Base-by-base conservation (phyloP, 2,113 vertebrate genomes). In the Natator depressus region DNA sequence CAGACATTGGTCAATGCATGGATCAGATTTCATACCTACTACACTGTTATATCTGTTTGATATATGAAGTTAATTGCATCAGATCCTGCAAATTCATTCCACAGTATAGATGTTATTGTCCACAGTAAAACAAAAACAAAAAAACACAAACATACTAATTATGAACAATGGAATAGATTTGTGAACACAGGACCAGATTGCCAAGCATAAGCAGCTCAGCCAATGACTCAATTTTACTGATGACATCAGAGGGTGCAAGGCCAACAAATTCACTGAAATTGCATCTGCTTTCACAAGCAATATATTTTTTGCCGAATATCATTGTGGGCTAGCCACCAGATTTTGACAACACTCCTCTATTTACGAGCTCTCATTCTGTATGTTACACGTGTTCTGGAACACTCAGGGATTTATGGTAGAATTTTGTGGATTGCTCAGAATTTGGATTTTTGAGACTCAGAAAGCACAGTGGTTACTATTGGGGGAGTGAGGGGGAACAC, bases 231-330 rank as follows among this genome's bases (percentile, higher is more conserved):
- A 53, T 89, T 93, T 35, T 50, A 82, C 80, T 0, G 51, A 5
- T 95, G 92, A 93, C 92, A 93, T 0, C 0, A 0, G 50, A 62
- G 10, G 80, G 81, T 20, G 0, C 1, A 89, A 82, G 84, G 84
- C 89, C 94, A 38, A 69, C 16, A 8, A 19, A 72, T 22, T 38
- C 35, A 90, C 51, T 24, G 50, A 89, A 91, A 88, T 94, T 96
- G 90, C 96, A 96, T 97, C 96, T 97, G 95, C 95, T 96, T 94
- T 94, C 89, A 90, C 0, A 5, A 55, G 92, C 54, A 92, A 82
- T 80, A 50, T 54, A 47, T 76, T 62, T 59, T 54, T 27, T 0
- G 91, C 92, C 95, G 95, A 85, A 91, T 88, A 84, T 83, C 38
- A 1, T 46, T 90, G 57, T 84, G 76, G 59, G 47, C 8, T 4